Evolutionary conservation across 2,797 vertebrate genomes (phyloP), one percentile per base, ranked within the genome.

Genomic region (Gouania willdenowi): DNA sequence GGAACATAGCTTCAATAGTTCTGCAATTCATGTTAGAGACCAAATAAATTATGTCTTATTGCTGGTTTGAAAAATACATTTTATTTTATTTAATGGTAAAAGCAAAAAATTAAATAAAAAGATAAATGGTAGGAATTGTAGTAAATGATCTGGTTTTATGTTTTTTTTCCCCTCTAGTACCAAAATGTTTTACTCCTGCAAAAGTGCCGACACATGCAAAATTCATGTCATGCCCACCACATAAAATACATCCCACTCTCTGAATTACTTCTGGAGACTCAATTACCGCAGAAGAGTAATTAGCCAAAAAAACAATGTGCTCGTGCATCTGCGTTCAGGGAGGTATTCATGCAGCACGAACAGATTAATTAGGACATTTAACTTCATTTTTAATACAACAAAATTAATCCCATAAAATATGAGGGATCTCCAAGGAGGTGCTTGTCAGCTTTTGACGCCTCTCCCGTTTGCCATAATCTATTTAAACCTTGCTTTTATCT

Each of bases 401-500:
- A 91, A 93, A 95, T 92, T 85, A 94, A 93, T 94, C 87, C 86
- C 82, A 88, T 93, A 92, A 93, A 94, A 92, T 92, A 90, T 83
- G 88, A 90, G 84, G 79, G 83, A 91, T 94, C 92, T 93, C 87
- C 0, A 79, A 90, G 91, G 91, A 93, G 88, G 89, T 79, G 66
- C 87, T 90, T 92, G 89, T 92, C 91, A 92, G 89, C 83, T 76
- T 86, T 86, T 91, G 89, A 93, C 85, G 87, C 85, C 60, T 91
- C 89, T 90, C 88, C 89, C 88, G 72, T 73, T 94, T 88, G 91
- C 91, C 90, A 87, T 90, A 87, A 92, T 95, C 91, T 94, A 94
- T 95, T 95, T 94, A 93, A 94, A 93, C 86, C 74, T 82, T 75
- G 87, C 93, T 94, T 95, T 95, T 91, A 95, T 96, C 94, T 94